Evolutionary conservation across 2,888 invertebrate genomes (phyloP).

Genomic region (Iselma pallidipennis): DNA sequence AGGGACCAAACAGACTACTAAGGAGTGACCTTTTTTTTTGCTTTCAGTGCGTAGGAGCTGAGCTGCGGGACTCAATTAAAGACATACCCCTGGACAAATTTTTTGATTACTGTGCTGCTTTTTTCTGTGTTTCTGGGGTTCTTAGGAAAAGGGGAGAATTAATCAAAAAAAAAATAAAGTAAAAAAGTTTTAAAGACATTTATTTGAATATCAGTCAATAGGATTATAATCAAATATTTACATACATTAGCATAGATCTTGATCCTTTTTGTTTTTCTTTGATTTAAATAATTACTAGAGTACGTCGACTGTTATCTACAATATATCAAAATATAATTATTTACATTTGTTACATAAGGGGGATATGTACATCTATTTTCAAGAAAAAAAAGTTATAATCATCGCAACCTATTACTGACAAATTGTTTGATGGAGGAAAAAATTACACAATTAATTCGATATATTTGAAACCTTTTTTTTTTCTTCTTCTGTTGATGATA

Average conservation of each 20-base stretch:
- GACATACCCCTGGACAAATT: neutral
- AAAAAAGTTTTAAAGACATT: slow-evolving; percentile 32
- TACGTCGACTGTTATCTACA: slow-evolving; percentile 28
- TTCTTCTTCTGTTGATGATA: neutral
- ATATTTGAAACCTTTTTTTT: slow-evolving; percentile 10
- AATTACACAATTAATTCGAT: too few species aligned
- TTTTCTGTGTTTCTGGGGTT: too few species aligned
- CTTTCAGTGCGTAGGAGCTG: neutral
- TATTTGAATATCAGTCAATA: slow-evolving; percentile 44
- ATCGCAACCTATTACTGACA: slow-evolving; percentile 10
- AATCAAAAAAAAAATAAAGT: slow-evolving; percentile 1
- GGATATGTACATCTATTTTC: slow-evolving; percentile 52
- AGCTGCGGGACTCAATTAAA: neutral
- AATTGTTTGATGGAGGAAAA: neutral
- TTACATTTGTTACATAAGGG: slow-evolving; percentile 55
- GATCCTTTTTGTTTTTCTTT: slow-evolving; percentile 7
- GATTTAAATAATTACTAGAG: slow-evolving; percentile 7
- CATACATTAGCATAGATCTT: slow-evolving; percentile 28
- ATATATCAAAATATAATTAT: slow-evolving; percentile 55
- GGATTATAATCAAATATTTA: slow-evolving; percentile 37
- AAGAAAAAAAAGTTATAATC: slow-evolving; percentile 5
- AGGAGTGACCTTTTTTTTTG: neutral
- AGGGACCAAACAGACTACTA: neutral
- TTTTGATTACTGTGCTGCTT: neutral
- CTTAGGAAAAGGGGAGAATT: neutral